These are phyloP conservation scores for Micropoecilia bifurca DNA, from an alignment of 2,797 vertebrate species.

Conservation along the genomic window DNA sequence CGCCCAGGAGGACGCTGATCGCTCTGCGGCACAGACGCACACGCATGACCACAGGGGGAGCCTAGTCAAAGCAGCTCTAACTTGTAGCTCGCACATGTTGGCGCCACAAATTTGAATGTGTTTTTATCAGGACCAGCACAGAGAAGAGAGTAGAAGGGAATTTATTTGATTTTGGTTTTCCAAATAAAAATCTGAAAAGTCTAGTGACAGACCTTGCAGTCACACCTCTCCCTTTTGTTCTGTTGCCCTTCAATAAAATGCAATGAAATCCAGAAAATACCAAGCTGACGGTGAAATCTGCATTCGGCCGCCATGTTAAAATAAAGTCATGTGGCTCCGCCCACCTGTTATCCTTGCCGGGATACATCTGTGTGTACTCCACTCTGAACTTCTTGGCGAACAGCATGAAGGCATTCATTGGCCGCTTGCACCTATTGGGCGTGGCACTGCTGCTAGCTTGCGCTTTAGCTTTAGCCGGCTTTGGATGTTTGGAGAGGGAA, in stretches of 20 bases:
- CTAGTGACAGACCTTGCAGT: neutral
- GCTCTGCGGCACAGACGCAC: conserved; percentile 82
- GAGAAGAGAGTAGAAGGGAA: neutral
- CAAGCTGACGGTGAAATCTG: neutral
- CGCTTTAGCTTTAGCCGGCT: conserved; percentile 85
- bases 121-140: neutral
- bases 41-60: neutral
- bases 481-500: conserved; percentile 81
- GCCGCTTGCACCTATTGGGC: conserved; percentile 95
- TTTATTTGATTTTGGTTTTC: neutral
- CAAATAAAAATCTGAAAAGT: neutral
- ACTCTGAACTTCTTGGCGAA: conserved; percentile 99
- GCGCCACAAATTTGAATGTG: neutral
- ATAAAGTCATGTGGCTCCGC: neutral
- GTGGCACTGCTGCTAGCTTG: conserved; percentile 83
- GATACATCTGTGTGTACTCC: conserved; percentile 98
- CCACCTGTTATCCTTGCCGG: conserved; percentile 98
- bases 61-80: neutral
- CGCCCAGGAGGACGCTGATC: conserved; percentile 97
- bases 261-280: neutral
- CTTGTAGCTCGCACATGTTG: neutral
- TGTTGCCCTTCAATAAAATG: neutral
- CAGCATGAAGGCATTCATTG: conserved; percentile 99
- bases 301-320: neutral
- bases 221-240: neutral